Conservation (phyloP, 1,140 invertebrate species). For the Micrasema minimum region DNA sequence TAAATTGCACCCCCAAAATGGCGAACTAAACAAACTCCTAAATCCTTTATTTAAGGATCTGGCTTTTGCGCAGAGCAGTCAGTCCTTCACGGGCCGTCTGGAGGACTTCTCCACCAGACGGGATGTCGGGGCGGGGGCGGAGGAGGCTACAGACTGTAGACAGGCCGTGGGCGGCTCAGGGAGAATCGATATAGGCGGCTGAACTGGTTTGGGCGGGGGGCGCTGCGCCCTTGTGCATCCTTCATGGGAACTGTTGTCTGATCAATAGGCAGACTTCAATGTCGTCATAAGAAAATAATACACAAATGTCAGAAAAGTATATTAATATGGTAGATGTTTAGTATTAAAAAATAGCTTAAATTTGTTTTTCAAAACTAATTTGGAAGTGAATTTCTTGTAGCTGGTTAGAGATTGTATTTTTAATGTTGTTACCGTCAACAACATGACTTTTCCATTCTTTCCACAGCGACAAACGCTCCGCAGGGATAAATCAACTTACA, state of each 20-base stretch:
- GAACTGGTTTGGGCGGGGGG: conserved; percentile 22
- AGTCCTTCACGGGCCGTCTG: no score
- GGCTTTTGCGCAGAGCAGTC: not conserved
- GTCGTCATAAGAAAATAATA: no score
- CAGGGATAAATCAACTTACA: conserved; percentile 30
- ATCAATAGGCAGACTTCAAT: no score
- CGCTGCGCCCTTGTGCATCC: conserved; percentile 19
- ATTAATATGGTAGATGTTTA: no score
- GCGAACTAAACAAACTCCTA: not conserved
- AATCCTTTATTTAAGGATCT: conserved; percentile 20
- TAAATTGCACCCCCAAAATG: not conserved
- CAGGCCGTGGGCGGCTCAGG: conserved; percentile 12
- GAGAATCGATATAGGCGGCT: conserved; percentile 26
- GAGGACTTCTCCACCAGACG: conserved; percentile 4
- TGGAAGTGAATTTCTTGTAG: conserved; percentile 1
- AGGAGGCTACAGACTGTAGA: not conserved
- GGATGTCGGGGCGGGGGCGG: conserved; percentile 12
- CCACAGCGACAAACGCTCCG: conserved; percentile 12
- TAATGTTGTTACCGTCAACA: conserved; percentile 20
- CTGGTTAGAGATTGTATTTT: conserved; percentile 4
- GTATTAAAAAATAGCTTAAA: no score
- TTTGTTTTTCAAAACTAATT: no score
- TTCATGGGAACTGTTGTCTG: not conserved
- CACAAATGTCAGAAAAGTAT: no score
- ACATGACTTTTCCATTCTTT: conserved; percentile 34